phyloP scores from a whole-genome alignment of 2,113 vertebrate species.

The Heterotis niloticus region DNA sequence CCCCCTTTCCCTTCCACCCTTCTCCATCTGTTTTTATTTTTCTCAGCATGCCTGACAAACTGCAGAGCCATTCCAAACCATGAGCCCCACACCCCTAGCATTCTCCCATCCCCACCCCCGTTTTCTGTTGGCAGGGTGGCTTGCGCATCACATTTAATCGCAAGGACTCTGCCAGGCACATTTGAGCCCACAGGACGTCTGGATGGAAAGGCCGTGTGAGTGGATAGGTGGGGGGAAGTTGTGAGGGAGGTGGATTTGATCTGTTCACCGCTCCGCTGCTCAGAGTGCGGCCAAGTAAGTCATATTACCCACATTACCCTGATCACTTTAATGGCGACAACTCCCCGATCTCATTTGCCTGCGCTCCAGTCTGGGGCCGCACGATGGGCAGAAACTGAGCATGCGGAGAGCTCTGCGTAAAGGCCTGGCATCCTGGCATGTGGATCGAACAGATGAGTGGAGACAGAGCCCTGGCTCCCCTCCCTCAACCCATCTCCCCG shows the following conservation, averaged over 20 bases:
- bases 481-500: not conserved
- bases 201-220: constrained; percentile 40
- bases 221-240: constrained; percentile 28
- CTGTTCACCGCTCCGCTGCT: constrained; percentile 37
- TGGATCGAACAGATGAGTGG: constrained; percentile 19
- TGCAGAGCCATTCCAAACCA: constrained; percentile 67
- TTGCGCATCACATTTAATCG: constrained; percentile 66
- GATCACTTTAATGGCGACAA: constrained; percentile 34
- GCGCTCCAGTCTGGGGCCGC: not conserved
- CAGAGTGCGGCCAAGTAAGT: constrained; percentile 31
- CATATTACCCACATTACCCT: constrained; percentile 28
- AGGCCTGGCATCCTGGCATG: too few species aligned
- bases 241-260: constrained; percentile 43
- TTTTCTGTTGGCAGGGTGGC: constrained; percentile 59
- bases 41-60: constrained; percentile 67
- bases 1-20: constrained; percentile 30
- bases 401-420: too few species aligned
- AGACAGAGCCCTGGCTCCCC: constrained; percentile 8
- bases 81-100: constrained; percentile 53
- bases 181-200: constrained; percentile 32
- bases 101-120: constrained; percentile 21
- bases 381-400: too few species aligned
- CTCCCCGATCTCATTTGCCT: constrained; percentile 23
- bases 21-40: constrained; percentile 73
- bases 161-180: constrained; percentile 62